Evolutionary conservation across 2,797 vertebrate genomes (phyloP).

Genomic region (Chelidonichthys spinosus): DNA sequence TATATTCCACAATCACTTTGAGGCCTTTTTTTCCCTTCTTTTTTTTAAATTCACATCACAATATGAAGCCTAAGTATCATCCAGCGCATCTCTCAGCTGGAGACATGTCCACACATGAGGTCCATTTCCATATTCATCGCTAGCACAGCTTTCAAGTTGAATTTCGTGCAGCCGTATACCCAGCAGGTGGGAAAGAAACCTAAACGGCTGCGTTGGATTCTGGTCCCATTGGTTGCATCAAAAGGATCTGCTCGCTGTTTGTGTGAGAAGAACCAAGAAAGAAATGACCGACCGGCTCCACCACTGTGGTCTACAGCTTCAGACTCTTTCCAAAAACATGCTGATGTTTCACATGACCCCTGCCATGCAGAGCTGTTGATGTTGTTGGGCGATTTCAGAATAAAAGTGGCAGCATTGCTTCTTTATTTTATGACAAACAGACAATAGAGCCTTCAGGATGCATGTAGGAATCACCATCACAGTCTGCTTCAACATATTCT

Average conservation of each 20-base stretch:
- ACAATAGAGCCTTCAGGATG: slow-evolving; percentile 10
- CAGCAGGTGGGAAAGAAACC: slow-evolving; percentile 29
- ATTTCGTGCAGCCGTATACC: not conserved
- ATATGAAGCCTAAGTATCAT: slow-evolving; percentile 8
- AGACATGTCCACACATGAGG: slow-evolving; percentile 3
- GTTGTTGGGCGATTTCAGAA: slow-evolving; percentile 1
- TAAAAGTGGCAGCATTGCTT: slow-evolving; percentile 3
- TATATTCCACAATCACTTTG: not conserved
- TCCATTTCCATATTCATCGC: slow-evolving; percentile 16
- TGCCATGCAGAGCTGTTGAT: not conserved
- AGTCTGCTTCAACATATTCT: not conserved
- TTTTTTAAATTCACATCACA: not conserved
- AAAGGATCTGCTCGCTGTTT: not conserved
- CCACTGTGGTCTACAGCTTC: not conserved
- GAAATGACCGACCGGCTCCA: not conserved
- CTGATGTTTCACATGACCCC: not conserved
- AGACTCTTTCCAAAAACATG: not conserved
- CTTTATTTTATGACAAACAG: slow-evolving; percentile 25
- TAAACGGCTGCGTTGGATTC: slow-evolving; percentile 5
- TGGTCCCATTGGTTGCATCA: not conserved
- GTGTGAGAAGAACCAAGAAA: not conserved
- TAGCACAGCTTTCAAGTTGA: not conserved
- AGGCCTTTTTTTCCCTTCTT: not conserved
- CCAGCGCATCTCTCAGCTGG: slow-evolving; percentile 4
- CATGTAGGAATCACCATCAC: not conserved